Evolutionary conservation across 1,140 invertebrate species (phyloP).

Genomic region (Caenorhabditis inopinata): DNA sequence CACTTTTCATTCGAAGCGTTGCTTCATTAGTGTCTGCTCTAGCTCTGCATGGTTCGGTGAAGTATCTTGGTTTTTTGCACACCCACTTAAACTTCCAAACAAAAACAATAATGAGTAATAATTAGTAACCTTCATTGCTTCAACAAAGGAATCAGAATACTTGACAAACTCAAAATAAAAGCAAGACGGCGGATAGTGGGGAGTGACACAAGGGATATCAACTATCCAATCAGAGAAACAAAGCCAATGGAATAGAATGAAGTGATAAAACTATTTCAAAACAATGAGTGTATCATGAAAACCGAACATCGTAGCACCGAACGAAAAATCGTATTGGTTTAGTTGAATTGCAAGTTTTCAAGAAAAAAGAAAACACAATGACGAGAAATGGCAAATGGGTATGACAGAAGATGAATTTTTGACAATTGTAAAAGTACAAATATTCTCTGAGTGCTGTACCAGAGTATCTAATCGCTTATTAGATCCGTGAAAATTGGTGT

Average conservation of each 20-base stretch:
- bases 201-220: not conserved
- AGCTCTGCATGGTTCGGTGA: too few relatives aligned
- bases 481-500: not conserved
- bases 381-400: constrained; percentile 11
- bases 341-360: not conserved
- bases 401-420: not conserved
- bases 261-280: not conserved
- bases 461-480: constrained; percentile 13
- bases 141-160: not conserved
- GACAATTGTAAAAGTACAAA: not conserved
- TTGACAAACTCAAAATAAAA: not conserved
- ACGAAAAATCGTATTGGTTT: constrained; percentile 13
- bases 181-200: not conserved
- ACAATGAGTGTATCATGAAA: not conserved
- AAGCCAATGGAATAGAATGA: not conserved
- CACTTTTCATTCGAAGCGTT: not conserved
- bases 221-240: too few relatives aligned
- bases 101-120: too few relatives aligned
- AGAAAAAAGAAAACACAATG: not conserved
- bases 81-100: too few relatives aligned
- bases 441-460: not conserved
- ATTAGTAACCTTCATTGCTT: too few relatives aligned
- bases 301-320: constrained; percentile 22
- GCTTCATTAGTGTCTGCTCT: too few relatives aligned
- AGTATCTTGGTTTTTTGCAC: too few relatives aligned